Base-by-base conservation (phyloP, 1,140 invertebrate genomes). In the Thaumetopoea pityocampa region DNA sequence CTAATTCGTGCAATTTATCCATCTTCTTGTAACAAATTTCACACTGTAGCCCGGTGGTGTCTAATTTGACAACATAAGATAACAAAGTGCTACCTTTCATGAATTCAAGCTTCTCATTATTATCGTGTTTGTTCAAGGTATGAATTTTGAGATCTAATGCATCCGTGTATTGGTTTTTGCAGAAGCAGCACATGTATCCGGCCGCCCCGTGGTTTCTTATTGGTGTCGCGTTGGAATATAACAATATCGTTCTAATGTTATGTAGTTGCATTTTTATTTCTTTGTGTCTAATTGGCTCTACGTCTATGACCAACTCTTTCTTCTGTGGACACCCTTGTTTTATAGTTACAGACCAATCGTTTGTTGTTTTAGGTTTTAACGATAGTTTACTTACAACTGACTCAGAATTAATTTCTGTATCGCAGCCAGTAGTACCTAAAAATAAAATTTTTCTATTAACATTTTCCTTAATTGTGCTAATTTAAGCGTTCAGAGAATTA, bases 221-320 rank as follows among this genome's bases (percentile, higher is more conserved):
- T 1, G 66, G 67, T 2, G 67, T 74, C 3, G 70, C 70, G 22
- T 78, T 78, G 0, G 72, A 54, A 29, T 48, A 32, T 10, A 45
- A 5, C n/a, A 72, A 30, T 18, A 76, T 43, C 5, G 44, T 38
- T 28, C 26, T 37, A 1, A 67, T 19, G 32, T 70, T 73, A 1
- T 50, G 35, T 2, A 51, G 26, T 35, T 66, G 61, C 19, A 64
- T 67, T 6, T 52, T 12, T 5, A 66, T 35, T 12, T 66, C 54
- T 19, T 14, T 32, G 8, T 32, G n/a, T n/a, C n/a, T n/a, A n/a
- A n/a, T n/a, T n/a, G n/a, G n/a, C 1, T 18, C 16, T 6, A 7
- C 3, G 18, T 4, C 6, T 8, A 18, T 18, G 10, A 5, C 7
- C n/a, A 17, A 12, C 7, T 12, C 17, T 15, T 0, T 28, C 12